Conservation (phyloP, 2,797 vertebrate species). For the Gymnocypris eckloni region DNA sequence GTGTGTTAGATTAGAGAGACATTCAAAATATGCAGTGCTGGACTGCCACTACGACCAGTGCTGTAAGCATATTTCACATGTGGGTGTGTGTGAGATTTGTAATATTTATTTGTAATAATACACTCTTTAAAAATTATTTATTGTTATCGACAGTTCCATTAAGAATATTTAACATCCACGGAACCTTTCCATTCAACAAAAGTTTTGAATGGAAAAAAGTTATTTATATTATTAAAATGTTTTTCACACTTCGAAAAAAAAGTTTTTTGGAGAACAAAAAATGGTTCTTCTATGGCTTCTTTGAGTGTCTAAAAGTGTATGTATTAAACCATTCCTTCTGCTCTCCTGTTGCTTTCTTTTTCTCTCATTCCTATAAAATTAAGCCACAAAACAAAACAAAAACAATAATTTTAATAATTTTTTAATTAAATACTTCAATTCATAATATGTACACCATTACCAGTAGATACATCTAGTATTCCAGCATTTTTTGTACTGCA, state of each 20-base stretch:
- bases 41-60: neutral
- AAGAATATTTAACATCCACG: neutral
- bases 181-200: neutral
- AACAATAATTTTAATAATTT: neutral
- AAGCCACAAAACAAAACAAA: too few species aligned
- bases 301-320: neutral
- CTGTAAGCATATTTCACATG: neutral
- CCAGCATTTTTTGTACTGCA: neutral
- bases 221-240: neutral
- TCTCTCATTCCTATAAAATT: neutral
- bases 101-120: neutral
- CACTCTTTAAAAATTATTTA: neutral
- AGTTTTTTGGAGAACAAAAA: neutral
- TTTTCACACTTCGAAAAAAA: neutral
- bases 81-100: neutral
- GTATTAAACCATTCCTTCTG: neutral
- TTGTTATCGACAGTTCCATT: neutral
- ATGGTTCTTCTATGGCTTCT: neutral
- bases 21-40: neutral
- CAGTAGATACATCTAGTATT: neutral
- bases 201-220: neutral
- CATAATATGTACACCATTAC: neutral
- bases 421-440: neutral
- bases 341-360: neutral
- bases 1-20: constrained; percentile 16